phyloP scores from a whole-genome alignment of 2,888 invertebrate genomes.

The Agrypnus murinus region DNA sequence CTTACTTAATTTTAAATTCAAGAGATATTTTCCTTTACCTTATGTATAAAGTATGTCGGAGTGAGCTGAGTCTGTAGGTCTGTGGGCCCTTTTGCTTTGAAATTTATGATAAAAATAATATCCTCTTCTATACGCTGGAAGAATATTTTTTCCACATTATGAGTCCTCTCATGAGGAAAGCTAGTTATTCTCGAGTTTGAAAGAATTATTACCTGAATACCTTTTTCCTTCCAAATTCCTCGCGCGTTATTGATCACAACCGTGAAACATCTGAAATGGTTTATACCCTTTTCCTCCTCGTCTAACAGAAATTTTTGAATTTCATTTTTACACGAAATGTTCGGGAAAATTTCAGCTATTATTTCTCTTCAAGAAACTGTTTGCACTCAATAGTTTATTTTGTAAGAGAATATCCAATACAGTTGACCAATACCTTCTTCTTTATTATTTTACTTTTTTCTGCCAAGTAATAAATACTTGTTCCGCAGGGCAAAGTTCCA shows the following conservation, averaged over 20 bases:
- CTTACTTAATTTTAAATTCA: conserved; percentile 47
- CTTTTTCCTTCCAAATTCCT: conserved; percentile 42
- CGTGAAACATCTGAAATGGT: conserved; percentile 30
- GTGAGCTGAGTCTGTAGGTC: conserved; percentile 43
- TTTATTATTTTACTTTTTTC: conserved; percentile 40
- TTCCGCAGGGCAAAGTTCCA: conserved; percentile 54
- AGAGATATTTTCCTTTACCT: conserved; percentile 46
- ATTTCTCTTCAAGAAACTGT: too few species aligned
- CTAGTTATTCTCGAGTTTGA: conserved; percentile 50
- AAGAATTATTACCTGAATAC: conserved; percentile 51
- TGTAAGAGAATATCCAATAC: not conserved
- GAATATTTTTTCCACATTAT: conserved; percentile 53
- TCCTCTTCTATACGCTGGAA: conserved; percentile 50
- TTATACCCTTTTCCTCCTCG: conserved; percentile 3
- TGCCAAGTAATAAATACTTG: conserved; percentile 20
- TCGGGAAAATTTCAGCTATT: not conserved
- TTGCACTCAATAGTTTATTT: too few species aligned
- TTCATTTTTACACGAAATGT: not conserved
- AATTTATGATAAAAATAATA: conserved; percentile 53
- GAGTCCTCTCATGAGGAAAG: conserved; percentile 51
- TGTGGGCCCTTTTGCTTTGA: conserved; percentile 45
- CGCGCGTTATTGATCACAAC: conserved; percentile 39
- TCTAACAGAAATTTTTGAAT: not conserved
- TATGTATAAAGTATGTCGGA: conserved; percentile 46
- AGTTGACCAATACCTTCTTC: conserved; percentile 44